A percentile compares a stretch with the other conserved stretches of the same genome.
Evolutionary conservation across 2,113 vertebrate species (phyloP).

Genomic region (Centropus bengalensis): DNA sequence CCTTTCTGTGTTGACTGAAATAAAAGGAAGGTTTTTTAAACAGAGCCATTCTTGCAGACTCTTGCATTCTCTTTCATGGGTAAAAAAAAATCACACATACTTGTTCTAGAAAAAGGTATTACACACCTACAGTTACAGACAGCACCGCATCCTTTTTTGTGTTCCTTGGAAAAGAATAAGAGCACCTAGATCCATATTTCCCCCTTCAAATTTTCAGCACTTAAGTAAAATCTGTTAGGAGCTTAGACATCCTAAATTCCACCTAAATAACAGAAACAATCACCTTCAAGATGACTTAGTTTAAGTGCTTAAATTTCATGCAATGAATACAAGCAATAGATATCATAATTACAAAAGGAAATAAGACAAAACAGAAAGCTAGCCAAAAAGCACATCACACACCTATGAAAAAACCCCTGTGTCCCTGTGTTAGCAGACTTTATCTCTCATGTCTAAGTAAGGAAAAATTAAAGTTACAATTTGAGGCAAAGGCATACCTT

Average conservation of each 20-base stretch:
- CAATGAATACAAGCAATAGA: background rate
- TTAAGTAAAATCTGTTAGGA: background rate
- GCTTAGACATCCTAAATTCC: background rate
- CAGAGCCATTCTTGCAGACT: background rate
- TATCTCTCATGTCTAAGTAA: fast-evolving
- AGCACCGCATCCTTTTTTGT: background rate
- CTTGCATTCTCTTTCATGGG: background rate
- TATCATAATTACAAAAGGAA: background rate
- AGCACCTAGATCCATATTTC: background rate
- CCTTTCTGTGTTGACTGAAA: background rate
- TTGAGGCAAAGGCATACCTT: slow-evolving; percentile 81
- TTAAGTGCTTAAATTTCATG: background rate
- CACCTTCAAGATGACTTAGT: background rate
- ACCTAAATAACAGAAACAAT: background rate
- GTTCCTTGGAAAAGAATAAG: background rate
- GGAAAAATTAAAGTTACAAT: background rate
- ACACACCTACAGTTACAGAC: background rate
- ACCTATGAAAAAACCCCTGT: background rate
- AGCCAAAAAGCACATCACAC: background rate
- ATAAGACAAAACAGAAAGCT: background rate
- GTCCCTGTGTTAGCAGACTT: background rate
- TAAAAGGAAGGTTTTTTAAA: background rate
- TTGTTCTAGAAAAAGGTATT: background rate
- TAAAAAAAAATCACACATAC: fast-evolving
- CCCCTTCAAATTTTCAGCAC: background rate